These are phyloP conservation scores for Sipha maydis DNA, from an alignment of 2,888 invertebrate species.

Conservation along the genomic window DNA sequence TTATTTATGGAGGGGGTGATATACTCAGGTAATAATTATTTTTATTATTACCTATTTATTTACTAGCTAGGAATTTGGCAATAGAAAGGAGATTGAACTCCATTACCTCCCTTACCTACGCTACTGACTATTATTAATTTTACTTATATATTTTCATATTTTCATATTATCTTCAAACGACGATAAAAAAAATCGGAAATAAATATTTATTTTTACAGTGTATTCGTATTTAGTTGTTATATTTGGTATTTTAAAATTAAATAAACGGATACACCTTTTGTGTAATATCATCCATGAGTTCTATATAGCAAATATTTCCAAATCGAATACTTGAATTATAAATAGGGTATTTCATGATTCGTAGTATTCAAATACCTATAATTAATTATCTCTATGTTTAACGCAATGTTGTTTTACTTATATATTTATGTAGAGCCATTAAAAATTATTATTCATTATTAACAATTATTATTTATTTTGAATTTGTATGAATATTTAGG, in stretches of 20 bases:
- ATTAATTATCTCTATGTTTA: neutral
- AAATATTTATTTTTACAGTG: too few relatives aligned
- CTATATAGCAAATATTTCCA: neutral
- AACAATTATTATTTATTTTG: slow-evolving; percentile 49
- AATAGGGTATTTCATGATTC: neutral
- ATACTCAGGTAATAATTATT: too few relatives aligned
- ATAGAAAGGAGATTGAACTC: too few relatives aligned
- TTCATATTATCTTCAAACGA: too few relatives aligned
- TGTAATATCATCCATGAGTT: neutral
- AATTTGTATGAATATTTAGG: slow-evolving; percentile 32
- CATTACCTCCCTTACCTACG: too few relatives aligned
- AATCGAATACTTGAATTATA: neutral
- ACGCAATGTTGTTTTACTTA: neutral
- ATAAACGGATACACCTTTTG: neutral
- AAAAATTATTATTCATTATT: slow-evolving; percentile 50
- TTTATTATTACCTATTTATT: too few relatives aligned
- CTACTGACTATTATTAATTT: too few relatives aligned
- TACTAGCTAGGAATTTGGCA: too few relatives aligned
- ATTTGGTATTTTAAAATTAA: neutral
- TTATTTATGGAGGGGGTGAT: too few relatives aligned
- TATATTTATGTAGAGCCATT: slow-evolving; percentile 10
- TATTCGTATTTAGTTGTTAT: too few relatives aligned
- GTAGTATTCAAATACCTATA: slow-evolving; percentile 30
- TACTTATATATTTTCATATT: too few relatives aligned
- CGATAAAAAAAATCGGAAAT: neutral